These are phyloP conservation scores for Aviceda subcristata DNA, from an alignment of 2,113 vertebrate species.

Conservation along the genomic window DNA sequence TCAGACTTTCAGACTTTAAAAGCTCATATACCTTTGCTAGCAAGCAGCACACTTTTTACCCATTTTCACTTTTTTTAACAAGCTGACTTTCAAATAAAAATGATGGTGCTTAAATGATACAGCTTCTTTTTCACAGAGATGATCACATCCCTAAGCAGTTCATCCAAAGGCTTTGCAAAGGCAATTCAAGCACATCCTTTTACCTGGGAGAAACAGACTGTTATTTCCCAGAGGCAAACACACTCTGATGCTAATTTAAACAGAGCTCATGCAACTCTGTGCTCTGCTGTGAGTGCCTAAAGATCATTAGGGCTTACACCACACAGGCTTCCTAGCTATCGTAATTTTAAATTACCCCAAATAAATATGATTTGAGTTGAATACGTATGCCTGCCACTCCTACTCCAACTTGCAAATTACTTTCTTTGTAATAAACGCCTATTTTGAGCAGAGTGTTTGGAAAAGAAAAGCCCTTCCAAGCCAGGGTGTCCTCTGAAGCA, in stretches of 20 bases:
- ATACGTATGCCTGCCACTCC: neutral
- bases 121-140: neutral
- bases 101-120: neutral
- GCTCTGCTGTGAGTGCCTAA: neutral
- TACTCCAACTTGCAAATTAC: neutral
- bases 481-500: neutral
- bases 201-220: neutral
- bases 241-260: neutral
- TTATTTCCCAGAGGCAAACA: constrained; percentile 32
- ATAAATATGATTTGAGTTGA: neutral
- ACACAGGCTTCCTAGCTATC: neutral
- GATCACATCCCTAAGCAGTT: neutral
- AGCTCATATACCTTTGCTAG: neutral
- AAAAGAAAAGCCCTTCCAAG: constrained; percentile 28
- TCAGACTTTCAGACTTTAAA: neutral
- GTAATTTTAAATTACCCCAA: neutral
- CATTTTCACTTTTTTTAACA: neutral
- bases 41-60: neutral
- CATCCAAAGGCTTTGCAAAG: constrained; percentile 26
- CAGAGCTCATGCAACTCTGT: neutral
- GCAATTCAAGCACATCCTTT: neutral
- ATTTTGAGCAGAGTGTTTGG: neutral
- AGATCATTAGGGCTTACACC: neutral
- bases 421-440: neutral
- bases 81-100: neutral